These are phyloP conservation scores for Sitodiplosis mosellana DNA, from an alignment of 1,140 invertebrate genomes.

Conservation along the genomic window DNA sequence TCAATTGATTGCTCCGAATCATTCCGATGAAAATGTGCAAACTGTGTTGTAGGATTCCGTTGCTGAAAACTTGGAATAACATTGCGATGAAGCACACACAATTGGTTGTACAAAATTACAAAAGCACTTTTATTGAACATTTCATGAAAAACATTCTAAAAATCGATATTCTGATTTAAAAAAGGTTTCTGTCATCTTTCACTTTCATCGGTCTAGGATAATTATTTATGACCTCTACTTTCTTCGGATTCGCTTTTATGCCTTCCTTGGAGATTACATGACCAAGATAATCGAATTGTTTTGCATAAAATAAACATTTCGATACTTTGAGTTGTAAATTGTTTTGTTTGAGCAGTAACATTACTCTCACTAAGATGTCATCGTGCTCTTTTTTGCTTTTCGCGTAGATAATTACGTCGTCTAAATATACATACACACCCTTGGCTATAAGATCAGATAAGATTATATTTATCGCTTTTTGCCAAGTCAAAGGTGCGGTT, in stretches of 20 bases:
- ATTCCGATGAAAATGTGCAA: too few species aligned
- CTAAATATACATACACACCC: conserved; percentile 16
- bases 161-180: too few species aligned
- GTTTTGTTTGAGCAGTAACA: conserved; percentile 13
- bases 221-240: conserved; percentile 9
- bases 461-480: conserved; percentile 25
- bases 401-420: conserved; percentile 19
- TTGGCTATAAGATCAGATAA: conserved; percentile 12
- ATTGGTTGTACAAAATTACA: too few species aligned
- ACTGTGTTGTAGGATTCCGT: too few species aligned
- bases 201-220: conserved; percentile 11
- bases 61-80: too few species aligned
- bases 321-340: conserved; percentile 11
- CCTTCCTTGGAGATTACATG: conserved; percentile 14
- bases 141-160: too few species aligned
- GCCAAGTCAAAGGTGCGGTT: conserved; percentile 24
- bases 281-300: conserved; percentile 16
- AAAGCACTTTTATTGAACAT: too few species aligned
- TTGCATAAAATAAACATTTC: conserved; percentile 16
- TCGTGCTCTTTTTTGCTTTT: conserved; percentile 15
- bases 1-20: too few species aligned
- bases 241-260: conserved; percentile 10
- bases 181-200: conserved; percentile 13
- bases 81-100: too few species aligned
- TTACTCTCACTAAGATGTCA: conserved; percentile 16